Percentiles rank a stretch among this genome's conserved stretches.
Evolutionary conservation across 2,113 vertebrate species (phyloP).

Genomic region (Microtus ochrogaster): DNA sequence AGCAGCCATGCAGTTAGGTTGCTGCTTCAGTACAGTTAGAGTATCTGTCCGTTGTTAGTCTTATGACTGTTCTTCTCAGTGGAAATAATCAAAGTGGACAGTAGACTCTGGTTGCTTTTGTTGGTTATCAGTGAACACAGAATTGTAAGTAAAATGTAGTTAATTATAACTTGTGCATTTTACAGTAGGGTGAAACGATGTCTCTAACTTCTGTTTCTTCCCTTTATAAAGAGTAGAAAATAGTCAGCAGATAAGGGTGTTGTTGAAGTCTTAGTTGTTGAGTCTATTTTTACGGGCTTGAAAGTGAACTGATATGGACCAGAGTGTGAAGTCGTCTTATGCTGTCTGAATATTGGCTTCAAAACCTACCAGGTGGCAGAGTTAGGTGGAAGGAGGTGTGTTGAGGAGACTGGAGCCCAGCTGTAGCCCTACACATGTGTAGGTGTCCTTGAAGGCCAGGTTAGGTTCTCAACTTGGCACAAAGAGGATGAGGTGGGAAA

Average conservation of each 20-base stretch:
- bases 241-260: neutral
- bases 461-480: neutral
- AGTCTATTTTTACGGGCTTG: conserved; percentile 20
- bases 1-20: neutral
- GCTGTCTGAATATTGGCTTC: conserved; percentile 7
- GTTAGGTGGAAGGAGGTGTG: neutral
- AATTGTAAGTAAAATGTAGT: conserved; percentile 24
- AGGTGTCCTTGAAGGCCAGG: neutral
- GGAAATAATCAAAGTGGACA: neutral
- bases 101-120: neutral
- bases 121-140: conserved; percentile 11
- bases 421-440: neutral
- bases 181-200: neutral
- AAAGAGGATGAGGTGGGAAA: neutral
- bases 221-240: neutral
- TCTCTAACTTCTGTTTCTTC: conserved; percentile 1
- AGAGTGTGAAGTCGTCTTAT: conserved; percentile 14
- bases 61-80: conserved; percentile 15
- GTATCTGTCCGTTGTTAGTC: neutral
- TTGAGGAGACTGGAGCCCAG: neutral
- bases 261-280: conserved; percentile 42
- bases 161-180: neutral
- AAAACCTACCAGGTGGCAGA: conserved; percentile 23
- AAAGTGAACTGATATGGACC: neutral
- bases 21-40: neutral